phyloP scores from a whole-genome alignment of 2,113 vertebrate genomes.

The Nothoprocta perdicaria region DNA sequence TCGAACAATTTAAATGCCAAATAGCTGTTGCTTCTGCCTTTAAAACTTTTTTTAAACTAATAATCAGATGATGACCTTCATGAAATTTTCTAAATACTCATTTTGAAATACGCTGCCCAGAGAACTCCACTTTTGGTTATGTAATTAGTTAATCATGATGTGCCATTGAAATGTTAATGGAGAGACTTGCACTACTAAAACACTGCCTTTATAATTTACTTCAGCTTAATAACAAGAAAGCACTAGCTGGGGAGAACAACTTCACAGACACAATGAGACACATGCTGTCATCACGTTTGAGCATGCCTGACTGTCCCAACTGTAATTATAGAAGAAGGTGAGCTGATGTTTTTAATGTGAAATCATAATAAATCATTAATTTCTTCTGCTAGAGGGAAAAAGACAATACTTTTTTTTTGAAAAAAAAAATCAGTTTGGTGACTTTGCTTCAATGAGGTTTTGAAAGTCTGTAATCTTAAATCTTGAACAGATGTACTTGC shows the following conservation, averaged over 20 bases:
- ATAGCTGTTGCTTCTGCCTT: background rate
- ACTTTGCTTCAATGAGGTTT: background rate
- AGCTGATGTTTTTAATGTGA: constrained; percentile 60
- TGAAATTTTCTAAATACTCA: background rate
- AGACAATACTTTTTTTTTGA: background rate
- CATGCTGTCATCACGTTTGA: constrained; percentile 92
- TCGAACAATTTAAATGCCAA: background rate
- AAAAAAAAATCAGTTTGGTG: background rate
- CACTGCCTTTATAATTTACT: constrained; percentile 53
- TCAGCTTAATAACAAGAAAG: constrained; percentile 90
- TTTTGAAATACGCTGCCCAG: background rate
- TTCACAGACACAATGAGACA: constrained; percentile 96
- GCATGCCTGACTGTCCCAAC: constrained; percentile 96
- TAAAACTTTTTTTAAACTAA: background rate
- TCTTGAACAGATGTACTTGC: constrained; percentile 90
- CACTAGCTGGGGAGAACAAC: constrained; percentile 87
- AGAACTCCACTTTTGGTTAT: background rate
- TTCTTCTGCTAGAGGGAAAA: background rate
- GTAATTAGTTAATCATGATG: background rate
- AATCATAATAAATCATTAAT: constrained; percentile 11
- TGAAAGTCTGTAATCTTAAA: constrained; percentile 3
- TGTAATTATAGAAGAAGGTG: constrained; percentile 96
- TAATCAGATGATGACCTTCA: background rate
- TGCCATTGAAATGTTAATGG: constrained; percentile 8
- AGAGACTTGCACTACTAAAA: constrained; percentile 23